Evolutionary conservation across 92 coral and sea anemone species (phyloP), one percentile per base, ranked within the genome.

Genomic region (Chrysogorgia sp.): DNA sequence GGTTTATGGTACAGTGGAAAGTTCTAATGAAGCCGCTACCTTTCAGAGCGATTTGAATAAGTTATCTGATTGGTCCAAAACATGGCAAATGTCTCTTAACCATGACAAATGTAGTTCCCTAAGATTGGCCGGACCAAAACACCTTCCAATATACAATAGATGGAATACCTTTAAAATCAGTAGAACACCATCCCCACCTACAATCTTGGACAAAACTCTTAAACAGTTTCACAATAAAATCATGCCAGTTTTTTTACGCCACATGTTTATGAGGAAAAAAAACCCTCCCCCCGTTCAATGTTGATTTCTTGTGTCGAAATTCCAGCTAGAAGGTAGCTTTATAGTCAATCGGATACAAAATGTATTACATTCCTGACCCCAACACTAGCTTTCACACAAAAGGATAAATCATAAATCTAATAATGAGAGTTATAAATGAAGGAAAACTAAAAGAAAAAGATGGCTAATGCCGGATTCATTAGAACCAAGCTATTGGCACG

Each of bases 71-170:
- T 69, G 79, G 85, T 24, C 67, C 60, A 80, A 67, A 28, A 34
- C 43, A 29, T 56, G 69, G 84, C 67, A 80, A 57, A 80, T 80
- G 77, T 63, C 78, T 41, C 43, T 80, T 35, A 80, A 80, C 65
- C 24, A 56, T 50, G 67, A 19, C 25, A 80, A 80, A 65, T 80
- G 84, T 43, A 66, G 58, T 33, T 33, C 41, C 35, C 78, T 68
- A 6, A 80, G 66, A 43, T 60, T 80, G 15, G 24, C 37, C 60
- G 65, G 84, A 28, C 23, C 71, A 40, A 14, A 37, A 50, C 21
- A 34, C 33, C 0, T 57, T 55, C 7, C 76, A 74, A 31, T 83
- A 75, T 29, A 47, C 76, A 37, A 63, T 82, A 66, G 66, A 63
- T 32, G 81, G 81, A 40, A 13, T 32, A 62, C 81, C 47, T 31